A percentile compares a stretch with the other conserved stretches of the same genome.
phyloP scores from a whole-genome alignment of 2,888 invertebrate species.

The Oligia fasciuncula region DNA sequence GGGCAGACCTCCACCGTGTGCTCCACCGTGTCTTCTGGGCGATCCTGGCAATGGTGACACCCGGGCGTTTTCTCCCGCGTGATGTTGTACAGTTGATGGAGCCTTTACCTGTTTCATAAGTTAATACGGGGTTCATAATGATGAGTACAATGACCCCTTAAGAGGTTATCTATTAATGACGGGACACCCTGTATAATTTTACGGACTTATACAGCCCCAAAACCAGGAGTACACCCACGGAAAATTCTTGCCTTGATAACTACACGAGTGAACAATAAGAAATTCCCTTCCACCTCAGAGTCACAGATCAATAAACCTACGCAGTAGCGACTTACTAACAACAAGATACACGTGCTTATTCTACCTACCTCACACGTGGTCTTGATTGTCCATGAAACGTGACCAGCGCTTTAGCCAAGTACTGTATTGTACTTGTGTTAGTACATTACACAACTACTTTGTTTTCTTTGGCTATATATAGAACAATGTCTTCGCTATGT shows the following conservation, averaged over 20 bases:
- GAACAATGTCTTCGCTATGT: slow-evolving; percentile 21
- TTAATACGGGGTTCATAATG: too few relatives aligned
- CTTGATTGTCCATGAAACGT: slow-evolving; percentile 48
- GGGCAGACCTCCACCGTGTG: too few relatives aligned
- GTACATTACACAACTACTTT: slow-evolving; percentile 42
- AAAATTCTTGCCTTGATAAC: background rate
- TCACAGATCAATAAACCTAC: slow-evolving; percentile 21
- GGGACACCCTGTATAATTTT: background rate
- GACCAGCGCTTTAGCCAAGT: slow-evolving; percentile 48
- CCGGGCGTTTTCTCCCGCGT: too few relatives aligned
- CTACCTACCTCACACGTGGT: slow-evolving; percentile 44
- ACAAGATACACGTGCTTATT: slow-evolving; percentile 18
- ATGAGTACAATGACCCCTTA: too few relatives aligned
- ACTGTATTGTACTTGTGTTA: slow-evolving; percentile 15
- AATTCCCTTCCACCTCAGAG: background rate
- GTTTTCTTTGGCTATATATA: slow-evolving; percentile 33
- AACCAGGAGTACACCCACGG: background rate
- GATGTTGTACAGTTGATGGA: too few relatives aligned
- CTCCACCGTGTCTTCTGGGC: too few relatives aligned
- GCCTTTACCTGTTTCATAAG: too few relatives aligned
- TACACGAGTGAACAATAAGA: background rate
- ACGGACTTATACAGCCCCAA: background rate
- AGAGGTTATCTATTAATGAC: too few relatives aligned
- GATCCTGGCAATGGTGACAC: too few relatives aligned
- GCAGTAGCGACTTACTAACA: background rate